phyloP scores from a whole-genome alignment of 2,113 vertebrate genomes.

The Neolamprologus caudopunctatus region DNA sequence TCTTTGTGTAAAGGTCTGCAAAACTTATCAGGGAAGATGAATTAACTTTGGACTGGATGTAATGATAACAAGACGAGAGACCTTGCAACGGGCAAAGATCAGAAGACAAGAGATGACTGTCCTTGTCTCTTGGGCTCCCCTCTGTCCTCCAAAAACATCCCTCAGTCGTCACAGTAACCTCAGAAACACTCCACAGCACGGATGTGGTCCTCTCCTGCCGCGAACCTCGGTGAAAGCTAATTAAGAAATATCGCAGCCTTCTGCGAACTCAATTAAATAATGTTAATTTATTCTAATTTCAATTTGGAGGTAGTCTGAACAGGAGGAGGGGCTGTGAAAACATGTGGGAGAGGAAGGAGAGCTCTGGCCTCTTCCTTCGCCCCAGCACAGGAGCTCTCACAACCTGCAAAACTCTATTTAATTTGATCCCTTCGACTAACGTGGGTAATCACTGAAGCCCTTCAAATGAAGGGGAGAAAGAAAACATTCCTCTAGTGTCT shows the following conservation, averaged over 20 bases:
- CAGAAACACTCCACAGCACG: conserved; percentile 13
- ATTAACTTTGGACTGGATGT: conserved; percentile 13
- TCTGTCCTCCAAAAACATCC: conserved; percentile 40
- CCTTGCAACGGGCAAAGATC: conserved; percentile 20
- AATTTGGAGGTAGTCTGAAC: conserved; percentile 63
- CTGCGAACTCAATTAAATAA: conserved; percentile 76
- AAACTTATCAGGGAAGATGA: conserved; percentile 36
- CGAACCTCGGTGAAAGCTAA: conserved; percentile 65
- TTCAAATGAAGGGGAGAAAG: conserved; percentile 29
- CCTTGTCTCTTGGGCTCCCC: conserved; percentile 52
- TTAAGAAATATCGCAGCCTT: conserved; percentile 72
- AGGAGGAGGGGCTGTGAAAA: conserved; percentile 49
- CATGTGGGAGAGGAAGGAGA: conserved; percentile 46
- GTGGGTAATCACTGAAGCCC: conserved; percentile 47
- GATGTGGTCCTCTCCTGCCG: conserved; percentile 41
- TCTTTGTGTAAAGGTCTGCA: background rate
- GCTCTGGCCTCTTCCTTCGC: conserved; percentile 51
- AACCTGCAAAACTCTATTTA: conserved; percentile 56
- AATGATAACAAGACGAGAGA: conserved; percentile 29
- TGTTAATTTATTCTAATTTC: conserved; percentile 77
- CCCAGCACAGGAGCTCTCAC: conserved; percentile 37
- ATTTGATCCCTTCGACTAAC: conserved; percentile 67
- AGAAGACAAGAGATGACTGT: conserved; percentile 38
- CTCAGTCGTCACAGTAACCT: conserved; percentile 40
- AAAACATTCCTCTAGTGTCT: conserved; percentile 29